These are phyloP conservation scores for Neolamprologus modestus DNA, from an alignment of 2,113 vertebrate genomes.

Conservation along the genomic window DNA sequence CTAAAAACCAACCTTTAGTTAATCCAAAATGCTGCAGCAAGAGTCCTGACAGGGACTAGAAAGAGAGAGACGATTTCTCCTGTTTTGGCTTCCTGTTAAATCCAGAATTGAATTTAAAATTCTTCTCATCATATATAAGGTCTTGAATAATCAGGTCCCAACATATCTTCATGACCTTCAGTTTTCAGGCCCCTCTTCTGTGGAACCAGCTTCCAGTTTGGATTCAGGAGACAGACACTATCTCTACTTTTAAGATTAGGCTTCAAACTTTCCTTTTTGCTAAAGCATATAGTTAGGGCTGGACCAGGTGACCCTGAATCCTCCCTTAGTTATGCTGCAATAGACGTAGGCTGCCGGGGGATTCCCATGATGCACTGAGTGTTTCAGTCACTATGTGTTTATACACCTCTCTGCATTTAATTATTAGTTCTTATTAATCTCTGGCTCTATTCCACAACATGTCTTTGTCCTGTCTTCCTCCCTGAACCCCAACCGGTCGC, in stretches of 20 bases:
- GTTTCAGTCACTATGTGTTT: not conserved
- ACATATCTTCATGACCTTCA: not conserved
- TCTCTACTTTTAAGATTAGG: rapidly evolving
- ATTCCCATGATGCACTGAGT: not conserved
- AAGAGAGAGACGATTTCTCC: too few relatives aligned
- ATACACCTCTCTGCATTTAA: not conserved
- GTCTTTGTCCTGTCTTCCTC: not conserved
- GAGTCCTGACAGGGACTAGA: too few relatives aligned
- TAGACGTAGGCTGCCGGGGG: too few relatives aligned
- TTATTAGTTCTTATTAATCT: not conserved
- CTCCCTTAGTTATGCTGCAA: too few relatives aligned
- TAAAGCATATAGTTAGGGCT: too few relatives aligned
- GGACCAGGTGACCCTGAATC: too few relatives aligned
- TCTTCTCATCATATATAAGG: not conserved
- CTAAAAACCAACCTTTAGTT: too few relatives aligned
- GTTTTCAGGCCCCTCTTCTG: not conserved
- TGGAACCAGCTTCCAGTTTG: not conserved
- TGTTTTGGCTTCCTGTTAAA: too few relatives aligned
- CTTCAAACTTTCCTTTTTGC: too few relatives aligned
- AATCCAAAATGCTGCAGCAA: too few relatives aligned
- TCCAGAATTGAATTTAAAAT: not conserved
- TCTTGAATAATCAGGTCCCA: not conserved
- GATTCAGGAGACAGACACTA: not conserved
- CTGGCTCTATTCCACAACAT: not conserved
- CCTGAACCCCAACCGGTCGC: not conserved